Evolutionary conservation across 2,797 vertebrate species (phyloP).

Genomic region (Eulemur coronatus): DNA sequence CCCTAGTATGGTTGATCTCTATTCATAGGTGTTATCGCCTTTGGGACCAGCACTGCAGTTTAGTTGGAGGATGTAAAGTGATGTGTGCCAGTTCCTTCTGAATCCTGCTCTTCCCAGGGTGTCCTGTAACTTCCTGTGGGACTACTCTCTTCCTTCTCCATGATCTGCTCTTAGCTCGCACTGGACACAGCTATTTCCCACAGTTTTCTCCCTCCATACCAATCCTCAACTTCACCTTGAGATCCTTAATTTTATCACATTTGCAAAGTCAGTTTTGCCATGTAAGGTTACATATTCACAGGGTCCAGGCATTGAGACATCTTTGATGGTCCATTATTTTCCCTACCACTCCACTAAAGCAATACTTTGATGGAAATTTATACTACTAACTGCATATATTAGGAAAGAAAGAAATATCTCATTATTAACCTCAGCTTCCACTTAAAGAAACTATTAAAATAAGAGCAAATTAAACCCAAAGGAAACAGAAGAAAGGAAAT

Average conservation of each 20-base stretch:
- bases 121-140: background rate
- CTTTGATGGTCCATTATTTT: background rate
- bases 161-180: background rate
- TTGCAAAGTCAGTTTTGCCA: background rate
- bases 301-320: background rate
- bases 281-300: background rate
- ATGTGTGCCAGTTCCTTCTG: background rate
- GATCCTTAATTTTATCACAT: slow-evolving; percentile 7
- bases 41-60: slow-evolving; percentile 92
- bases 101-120: background rate
- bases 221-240: background rate
- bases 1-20: slow-evolving; percentile 96
- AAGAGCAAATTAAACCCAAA: background rate
- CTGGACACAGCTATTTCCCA: background rate
- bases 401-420: background rate
- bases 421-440: background rate
- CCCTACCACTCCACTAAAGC: background rate
- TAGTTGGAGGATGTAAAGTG: background rate
- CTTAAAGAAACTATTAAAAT: background rate
- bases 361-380: background rate
- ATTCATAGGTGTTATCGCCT: slow-evolving; percentile 97
- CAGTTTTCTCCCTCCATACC: background rate
- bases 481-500: background rate
- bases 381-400: background rate
- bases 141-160: background rate